A percentile compares a stretch with the other conserved stretches of the same genome.
Evolutionary conservation across 2,113 vertebrate genomes (phyloP).

Genomic region (Sorex araneus): DNA sequence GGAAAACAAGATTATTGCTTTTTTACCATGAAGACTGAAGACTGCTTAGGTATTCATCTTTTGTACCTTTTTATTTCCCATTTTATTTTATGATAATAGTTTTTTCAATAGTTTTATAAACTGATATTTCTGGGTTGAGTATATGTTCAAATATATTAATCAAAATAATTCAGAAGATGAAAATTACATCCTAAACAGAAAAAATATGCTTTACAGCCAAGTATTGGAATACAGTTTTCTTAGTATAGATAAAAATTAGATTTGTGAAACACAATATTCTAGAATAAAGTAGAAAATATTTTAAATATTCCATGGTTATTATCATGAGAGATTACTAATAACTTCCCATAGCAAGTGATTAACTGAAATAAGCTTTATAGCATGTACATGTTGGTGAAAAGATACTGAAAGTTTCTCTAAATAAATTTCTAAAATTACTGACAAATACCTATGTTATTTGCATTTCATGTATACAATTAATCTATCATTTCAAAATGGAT

Average conservation of each 20-base stretch:
- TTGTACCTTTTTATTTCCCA: conserved; percentile 42
- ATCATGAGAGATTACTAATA: conserved; percentile 14
- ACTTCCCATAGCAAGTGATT: conserved; percentile 47
- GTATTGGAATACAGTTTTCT: conserved; percentile 41
- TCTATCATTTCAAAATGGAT: conserved; percentile 54
- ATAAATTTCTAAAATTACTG: conserved; percentile 22
- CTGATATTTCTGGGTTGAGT: not conserved
- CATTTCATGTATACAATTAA: conserved; percentile 56
- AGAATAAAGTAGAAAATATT: conserved; percentile 30
- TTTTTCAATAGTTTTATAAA: not conserved
- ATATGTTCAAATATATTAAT: conserved; percentile 26
- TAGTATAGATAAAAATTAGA: conserved; percentile 45
- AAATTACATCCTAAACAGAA: conserved; percentile 28
- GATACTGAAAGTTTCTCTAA: conserved; percentile 40
- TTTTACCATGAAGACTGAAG: not conserved
- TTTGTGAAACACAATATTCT: not conserved
- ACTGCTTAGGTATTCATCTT: conserved; percentile 4
- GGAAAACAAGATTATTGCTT: no score
- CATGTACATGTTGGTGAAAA: conserved; percentile 48
- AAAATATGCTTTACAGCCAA: conserved; percentile 12
- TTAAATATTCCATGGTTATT: conserved; percentile 30
- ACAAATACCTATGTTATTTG: conserved; percentile 33
- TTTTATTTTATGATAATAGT: not conserved
- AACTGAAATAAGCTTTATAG: conserved; percentile 17
- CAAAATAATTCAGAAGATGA: conserved; percentile 52